These are phyloP conservation scores for Pampusana beccarii DNA, from an alignment of 2,113 vertebrate species.

Conservation along the genomic window DNA sequence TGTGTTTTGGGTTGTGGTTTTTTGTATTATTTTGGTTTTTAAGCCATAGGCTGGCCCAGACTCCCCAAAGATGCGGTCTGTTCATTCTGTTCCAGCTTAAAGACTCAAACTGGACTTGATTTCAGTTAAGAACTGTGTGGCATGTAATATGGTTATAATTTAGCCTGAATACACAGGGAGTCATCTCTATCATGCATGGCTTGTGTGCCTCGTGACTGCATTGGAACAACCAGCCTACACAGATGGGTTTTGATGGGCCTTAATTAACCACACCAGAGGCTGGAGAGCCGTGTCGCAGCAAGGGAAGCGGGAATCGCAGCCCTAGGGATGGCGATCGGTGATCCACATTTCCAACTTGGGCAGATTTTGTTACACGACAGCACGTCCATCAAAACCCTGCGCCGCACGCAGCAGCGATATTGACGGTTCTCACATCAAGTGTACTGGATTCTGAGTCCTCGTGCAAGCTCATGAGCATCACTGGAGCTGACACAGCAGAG, in stretches of 20 bases:
- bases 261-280: accelerated
- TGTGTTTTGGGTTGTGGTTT: neutral
- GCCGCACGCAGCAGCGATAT: neutral
- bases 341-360: neutral
- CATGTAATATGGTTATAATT: neutral
- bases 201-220: neutral
- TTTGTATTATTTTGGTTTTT: conserved; percentile 8
- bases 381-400: neutral
- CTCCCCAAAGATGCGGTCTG: neutral
- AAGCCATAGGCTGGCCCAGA: neutral
- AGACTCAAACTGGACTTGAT: neutral
- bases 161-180: neutral
- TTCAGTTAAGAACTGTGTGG: neutral
- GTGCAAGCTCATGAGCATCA: neutral
- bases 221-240: accelerated
- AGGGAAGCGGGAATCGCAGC: neutral
- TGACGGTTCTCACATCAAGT: neutral
- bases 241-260: neutral
- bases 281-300: accelerated
- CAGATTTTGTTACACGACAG: neutral
- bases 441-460: neutral
- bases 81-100: conserved; percentile 23
- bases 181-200: neutral
- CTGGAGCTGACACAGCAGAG: neutral
- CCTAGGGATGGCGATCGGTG: accelerated